Conservation (phyloP, 1,140 invertebrate genomes). For the Drosophila ficusphila region DNA sequence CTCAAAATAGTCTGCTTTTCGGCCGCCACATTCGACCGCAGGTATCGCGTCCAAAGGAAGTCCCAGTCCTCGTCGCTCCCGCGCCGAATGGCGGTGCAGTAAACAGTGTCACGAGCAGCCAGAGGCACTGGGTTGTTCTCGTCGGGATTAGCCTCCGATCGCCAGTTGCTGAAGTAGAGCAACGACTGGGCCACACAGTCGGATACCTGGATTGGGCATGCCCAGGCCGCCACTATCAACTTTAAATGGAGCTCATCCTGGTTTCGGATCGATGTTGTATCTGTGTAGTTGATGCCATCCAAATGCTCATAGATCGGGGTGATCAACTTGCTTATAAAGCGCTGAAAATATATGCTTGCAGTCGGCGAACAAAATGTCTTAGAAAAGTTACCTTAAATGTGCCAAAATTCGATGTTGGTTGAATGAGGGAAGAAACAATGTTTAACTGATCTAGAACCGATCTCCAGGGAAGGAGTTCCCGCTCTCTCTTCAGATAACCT, state of each 20-base stretch:
- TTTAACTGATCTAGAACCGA: constrained; percentile 61
- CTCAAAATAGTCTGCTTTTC: constrained; percentile 88
- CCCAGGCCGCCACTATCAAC: constrained; percentile 85
- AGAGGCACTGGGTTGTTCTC: constrained; percentile 88
- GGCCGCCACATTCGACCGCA: constrained; percentile 87
- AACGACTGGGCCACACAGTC: constrained; percentile 87
- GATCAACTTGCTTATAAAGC: constrained; percentile 86
- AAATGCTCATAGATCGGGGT: constrained; percentile 85
- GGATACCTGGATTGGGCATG: constrained; percentile 86
- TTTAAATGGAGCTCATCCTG: constrained; percentile 86
- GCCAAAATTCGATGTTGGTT: constrained; percentile 84
- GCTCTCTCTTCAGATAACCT: constrained; percentile 87
- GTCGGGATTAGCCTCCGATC: constrained; percentile 85
- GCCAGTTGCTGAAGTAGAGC: constrained; percentile 86
- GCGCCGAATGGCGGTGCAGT: constrained; percentile 90
- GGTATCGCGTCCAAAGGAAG: constrained; percentile 90
- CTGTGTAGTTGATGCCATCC: constrained; percentile 84
- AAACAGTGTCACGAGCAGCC: constrained; percentile 89
- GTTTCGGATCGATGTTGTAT: constrained; percentile 62
- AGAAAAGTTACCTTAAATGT: constrained; percentile 84
- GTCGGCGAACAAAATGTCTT: not conserved
- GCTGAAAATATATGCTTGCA: constrained; percentile 63
- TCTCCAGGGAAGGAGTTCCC: constrained; percentile 88
- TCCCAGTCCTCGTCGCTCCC: constrained; percentile 91
- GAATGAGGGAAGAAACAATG: constrained; percentile 85